Conservation (phyloP, 2,888 invertebrate genomes). For the Halocaridina rubra region DNA sequence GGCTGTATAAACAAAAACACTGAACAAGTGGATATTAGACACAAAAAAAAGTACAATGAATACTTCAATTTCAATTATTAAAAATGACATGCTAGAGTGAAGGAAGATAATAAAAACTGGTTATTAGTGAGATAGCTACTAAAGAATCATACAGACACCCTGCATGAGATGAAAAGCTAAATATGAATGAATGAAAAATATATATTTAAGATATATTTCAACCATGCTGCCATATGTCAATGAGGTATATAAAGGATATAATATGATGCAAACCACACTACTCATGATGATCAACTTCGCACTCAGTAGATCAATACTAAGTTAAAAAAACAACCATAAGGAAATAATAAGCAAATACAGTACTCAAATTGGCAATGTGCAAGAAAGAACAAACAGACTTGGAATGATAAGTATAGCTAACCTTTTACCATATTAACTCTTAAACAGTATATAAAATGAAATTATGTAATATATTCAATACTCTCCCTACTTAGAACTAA, state of each 20-base stretch:
- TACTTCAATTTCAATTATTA: neutral
- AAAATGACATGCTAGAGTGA: slow-evolving; percentile 43
- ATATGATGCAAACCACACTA: slow-evolving; percentile 23
- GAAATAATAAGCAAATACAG: neutral
- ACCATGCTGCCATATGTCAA: slow-evolving; percentile 41
- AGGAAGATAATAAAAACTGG: slow-evolving; percentile 17
- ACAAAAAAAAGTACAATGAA: slow-evolving; percentile 20
- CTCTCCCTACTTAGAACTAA: too few relatives aligned
- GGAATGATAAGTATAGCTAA: too few relatives aligned
- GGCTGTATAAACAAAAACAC: slow-evolving; percentile 9
- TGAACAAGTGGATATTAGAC: slow-evolving; percentile 22
- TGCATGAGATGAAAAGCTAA: neutral
- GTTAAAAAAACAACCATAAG: neutral
- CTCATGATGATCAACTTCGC: slow-evolving; percentile 35
- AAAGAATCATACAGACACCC: slow-evolving; percentile 34
- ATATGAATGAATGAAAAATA: neutral
- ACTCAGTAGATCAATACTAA: too few relatives aligned
- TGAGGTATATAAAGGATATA: slow-evolving; percentile 18
- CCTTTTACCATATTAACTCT: neutral
- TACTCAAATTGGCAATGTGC: neutral
- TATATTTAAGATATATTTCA: slow-evolving; percentile 8
- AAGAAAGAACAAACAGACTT: neutral
- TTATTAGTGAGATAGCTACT: slow-evolving; percentile 43
- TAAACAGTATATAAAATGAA: too few relatives aligned
- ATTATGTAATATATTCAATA: too few relatives aligned